Evolutionary conservation across 2,797 vertebrate genomes (phyloP).

Genomic region (Cossypha polioptera): DNA sequence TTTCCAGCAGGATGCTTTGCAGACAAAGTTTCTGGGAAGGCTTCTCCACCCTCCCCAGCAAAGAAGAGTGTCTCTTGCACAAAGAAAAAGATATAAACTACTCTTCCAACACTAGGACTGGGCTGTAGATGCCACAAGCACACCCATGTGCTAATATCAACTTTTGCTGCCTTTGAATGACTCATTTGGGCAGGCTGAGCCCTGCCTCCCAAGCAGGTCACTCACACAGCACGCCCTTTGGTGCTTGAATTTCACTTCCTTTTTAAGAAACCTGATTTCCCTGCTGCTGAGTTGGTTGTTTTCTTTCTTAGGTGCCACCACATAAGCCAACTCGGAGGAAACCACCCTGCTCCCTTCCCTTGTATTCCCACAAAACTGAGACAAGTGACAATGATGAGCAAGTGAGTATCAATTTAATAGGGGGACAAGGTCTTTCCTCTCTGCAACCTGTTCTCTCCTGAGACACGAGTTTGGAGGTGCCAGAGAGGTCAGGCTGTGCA

Average conservation of each 20-base stretch:
- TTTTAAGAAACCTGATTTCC: neutral
- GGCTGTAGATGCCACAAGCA: neutral
- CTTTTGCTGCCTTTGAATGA: neutral
- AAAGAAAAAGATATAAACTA: neutral
- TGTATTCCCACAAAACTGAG: constrained; percentile 71
- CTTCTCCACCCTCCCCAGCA: neutral
- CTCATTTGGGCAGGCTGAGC: neutral
- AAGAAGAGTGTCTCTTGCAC: neutral
- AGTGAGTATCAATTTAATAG: constrained; percentile 65
- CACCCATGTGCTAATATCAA: neutral
- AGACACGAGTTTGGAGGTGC: neutral
- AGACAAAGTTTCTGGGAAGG: neutral
- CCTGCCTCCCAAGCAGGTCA: neutral
- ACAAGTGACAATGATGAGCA: constrained; percentile 75
- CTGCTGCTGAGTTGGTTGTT: constrained; percentile 39
- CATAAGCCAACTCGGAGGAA: constrained; percentile 77
- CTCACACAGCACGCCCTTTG: neutral
- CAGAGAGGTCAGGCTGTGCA: neutral
- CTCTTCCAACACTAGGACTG: neutral
- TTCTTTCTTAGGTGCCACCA: constrained; percentile 72
- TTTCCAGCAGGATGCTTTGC: neutral
- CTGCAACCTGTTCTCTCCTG: neutral
- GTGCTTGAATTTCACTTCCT: constrained; percentile 22
- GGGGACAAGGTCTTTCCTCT: neutral
- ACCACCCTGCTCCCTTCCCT: constrained; percentile 79